Evolutionary conservation across 2,113 vertebrate genomes (phyloP).

Genomic region (Steatornis caripensis): DNA sequence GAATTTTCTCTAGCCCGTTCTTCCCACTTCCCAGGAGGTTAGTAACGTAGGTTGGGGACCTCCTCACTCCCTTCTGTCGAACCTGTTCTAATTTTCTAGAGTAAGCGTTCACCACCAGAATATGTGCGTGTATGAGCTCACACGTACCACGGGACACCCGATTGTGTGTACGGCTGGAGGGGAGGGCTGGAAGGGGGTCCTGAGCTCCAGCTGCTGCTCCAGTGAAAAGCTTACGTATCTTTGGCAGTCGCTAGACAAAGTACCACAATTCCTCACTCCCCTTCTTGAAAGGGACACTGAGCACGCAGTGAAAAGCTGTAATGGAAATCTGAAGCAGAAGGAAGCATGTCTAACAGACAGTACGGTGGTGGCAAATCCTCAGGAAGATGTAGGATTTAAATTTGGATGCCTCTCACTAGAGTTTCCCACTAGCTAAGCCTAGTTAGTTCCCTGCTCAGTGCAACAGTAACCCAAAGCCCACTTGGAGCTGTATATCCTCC

Average conservation of each 20-base stretch:
- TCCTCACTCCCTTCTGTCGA: neutral
- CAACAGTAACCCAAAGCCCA: neutral
- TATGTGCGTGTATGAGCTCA: neutral
- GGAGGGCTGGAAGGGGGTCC: neutral
- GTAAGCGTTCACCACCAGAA: neutral
- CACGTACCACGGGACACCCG: rapidly evolving
- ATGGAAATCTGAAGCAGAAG: neutral
- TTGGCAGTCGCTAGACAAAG: neutral
- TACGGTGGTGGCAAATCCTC: neutral
- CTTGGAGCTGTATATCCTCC: neutral
- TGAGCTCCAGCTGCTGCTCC: neutral
- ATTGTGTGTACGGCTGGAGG: neutral
- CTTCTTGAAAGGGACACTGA: neutral
- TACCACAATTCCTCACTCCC: neutral
- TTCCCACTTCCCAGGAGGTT: neutral
- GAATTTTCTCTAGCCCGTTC: neutral
- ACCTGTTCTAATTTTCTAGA: neutral
- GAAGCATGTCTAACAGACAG: neutral
- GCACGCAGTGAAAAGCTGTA: neutral
- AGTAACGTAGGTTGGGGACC: rapidly evolving
- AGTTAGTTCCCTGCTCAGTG: neutral
- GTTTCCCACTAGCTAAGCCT: neutral
- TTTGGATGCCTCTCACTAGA: neutral
- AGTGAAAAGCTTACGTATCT: neutral
- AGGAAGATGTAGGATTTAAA: neutral